Evolutionary conservation across 2,113 vertebrate genomes (phyloP).

Genomic region (Mionectes macconnelli): DNA sequence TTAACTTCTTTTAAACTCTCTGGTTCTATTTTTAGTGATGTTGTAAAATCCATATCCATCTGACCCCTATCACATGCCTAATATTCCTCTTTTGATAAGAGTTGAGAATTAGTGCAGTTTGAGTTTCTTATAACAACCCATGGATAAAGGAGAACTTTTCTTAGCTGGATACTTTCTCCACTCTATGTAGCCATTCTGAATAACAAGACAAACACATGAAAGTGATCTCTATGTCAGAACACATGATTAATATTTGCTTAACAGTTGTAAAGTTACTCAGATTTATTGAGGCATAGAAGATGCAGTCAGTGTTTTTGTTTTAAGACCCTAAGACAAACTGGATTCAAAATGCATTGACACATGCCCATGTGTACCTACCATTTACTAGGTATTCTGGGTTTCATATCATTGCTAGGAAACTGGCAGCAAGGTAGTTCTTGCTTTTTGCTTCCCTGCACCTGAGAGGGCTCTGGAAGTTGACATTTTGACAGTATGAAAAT

Average conservation of each 20-base stretch:
- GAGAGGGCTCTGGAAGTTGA: not conserved
- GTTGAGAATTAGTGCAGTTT: not conserved
- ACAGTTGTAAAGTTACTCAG: not conserved
- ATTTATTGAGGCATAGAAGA: not conserved
- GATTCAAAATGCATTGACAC: not conserved
- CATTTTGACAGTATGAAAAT: not conserved
- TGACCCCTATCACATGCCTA: not conserved
- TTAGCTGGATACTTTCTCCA: not conserved
- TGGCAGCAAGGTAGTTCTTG: not conserved
- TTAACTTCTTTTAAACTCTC: not conserved
- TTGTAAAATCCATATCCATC: not conserved
- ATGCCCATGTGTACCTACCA: not conserved
- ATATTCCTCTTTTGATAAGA: not conserved
- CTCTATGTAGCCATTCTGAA: not conserved
- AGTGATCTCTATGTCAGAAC: not conserved
- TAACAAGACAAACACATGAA: not conserved
- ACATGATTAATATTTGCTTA: not conserved
- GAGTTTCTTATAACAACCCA: accelerated
- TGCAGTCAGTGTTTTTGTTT: not conserved
- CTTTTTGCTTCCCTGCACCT: not conserved
- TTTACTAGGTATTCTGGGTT: not conserved
- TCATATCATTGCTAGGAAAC: not conserved
- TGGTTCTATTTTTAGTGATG: not conserved
- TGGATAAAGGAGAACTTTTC: not conserved
- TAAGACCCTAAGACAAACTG: not conserved